Conservation (phyloP, 2,113 vertebrate species). For the Cranoglanis bouderius region DNA sequence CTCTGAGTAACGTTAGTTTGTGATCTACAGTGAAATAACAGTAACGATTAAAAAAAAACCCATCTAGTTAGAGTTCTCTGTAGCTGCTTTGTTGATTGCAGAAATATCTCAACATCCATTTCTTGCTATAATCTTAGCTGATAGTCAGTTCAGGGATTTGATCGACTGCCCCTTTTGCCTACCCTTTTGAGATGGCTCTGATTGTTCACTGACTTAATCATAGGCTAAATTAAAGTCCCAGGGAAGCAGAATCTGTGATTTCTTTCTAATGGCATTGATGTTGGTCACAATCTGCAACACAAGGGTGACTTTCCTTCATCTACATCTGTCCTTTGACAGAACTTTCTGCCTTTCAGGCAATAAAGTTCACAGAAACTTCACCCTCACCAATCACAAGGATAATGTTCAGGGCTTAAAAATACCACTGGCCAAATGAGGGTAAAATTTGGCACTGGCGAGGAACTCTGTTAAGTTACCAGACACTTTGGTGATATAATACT, state of each 20-base stretch:
- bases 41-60: background rate
- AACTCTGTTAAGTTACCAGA: background rate
- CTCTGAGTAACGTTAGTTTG: slow-evolving; percentile 7
- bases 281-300: background rate
- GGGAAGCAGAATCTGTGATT: background rate
- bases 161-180: background rate
- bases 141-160: background rate
- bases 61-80: background rate
- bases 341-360: background rate
- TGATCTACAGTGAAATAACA: background rate
- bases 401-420: background rate
- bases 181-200: background rate
- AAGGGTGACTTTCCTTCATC: background rate
- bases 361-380: background rate
- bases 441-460: background rate
- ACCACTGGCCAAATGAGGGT: background rate
- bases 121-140: background rate
- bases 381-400: background rate
- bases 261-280: background rate
- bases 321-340: background rate
- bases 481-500: background rate
- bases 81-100: background rate
- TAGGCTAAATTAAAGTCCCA: background rate
- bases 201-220: slow-evolving; percentile 3
- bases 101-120: background rate